phyloP scores from a whole-genome alignment of 23 tunicate species.

The Ciona savignyi region DNA sequence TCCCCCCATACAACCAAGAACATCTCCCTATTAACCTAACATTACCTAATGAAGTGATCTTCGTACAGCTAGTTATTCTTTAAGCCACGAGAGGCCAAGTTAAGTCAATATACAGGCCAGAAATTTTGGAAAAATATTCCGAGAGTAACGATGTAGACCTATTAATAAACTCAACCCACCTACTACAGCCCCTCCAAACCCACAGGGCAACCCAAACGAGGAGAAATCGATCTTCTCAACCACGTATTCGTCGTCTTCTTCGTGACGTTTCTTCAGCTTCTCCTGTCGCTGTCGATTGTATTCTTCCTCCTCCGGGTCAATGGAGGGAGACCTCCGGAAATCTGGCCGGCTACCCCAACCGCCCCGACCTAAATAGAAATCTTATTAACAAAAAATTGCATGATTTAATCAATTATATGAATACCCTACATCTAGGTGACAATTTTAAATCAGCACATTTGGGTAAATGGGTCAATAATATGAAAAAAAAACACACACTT shows the following conservation, averaged over 20 bases:
- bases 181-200: conserved; percentile 38
- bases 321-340: conserved; percentile 8
- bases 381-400: too few species aligned
- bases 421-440: too few species aligned
- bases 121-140: background rate
- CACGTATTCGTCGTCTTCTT: conserved; percentile 63
- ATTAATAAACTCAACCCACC: background rate
- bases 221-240: conserved; percentile 58
- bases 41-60: too few species aligned
- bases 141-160: background rate
- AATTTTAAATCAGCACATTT: too few species aligned
- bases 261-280: conserved; percentile 55
- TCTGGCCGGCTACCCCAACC: conserved; percentile 1
- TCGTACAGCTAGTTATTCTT: too few species aligned
- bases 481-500: background rate
- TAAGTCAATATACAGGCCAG: background rate
- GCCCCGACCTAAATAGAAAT: conserved; percentile 19
- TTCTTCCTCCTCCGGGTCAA: conserved; percentile 65
- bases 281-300: conserved; percentile 53
- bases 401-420: too few species aligned
- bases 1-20: too few species aligned
- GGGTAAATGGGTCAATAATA: too few species aligned
- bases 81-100: too few species aligned
- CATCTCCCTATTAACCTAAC: too few species aligned
- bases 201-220: conserved; percentile 66